Percentiles rank a stretch among this genome's conserved stretches.
These are phyloP conservation scores for Drosophila colorata DNA, from an alignment of 2,888 invertebrate genomes.

Conservation along the genomic window DNA sequence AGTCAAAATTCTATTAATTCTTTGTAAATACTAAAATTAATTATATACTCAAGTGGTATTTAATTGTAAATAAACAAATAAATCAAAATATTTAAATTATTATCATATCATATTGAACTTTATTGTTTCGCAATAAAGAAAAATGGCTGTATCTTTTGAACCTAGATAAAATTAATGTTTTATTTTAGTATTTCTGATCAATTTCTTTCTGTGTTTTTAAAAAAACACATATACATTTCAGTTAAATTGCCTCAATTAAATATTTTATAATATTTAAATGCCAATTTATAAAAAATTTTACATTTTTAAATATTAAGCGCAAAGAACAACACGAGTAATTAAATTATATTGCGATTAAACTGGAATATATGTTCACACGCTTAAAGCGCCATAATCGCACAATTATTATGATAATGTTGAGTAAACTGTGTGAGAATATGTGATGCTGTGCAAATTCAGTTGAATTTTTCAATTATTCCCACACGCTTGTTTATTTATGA, in stretches of 20 bases:
- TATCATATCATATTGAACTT: no score
- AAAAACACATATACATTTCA: no score
- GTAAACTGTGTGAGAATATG: conserved; percentile 2
- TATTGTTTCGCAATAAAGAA: no score
- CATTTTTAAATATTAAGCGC: not conserved
- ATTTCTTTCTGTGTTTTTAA: not conserved
- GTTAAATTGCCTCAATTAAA: not conserved
- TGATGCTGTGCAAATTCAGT: conserved; percentile 2
- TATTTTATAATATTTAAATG: conserved; percentile 22
- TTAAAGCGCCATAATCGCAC: conserved; percentile 34
- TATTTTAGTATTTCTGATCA: not conserved
- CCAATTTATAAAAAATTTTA: not conserved
- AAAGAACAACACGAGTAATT: conserved; percentile 13
- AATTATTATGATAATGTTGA: conserved; percentile 25
- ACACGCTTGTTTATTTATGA: conserved; percentile 22
- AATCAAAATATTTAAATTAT: no score
- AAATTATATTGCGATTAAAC: conserved; percentile 41
- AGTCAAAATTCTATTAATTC: no score
- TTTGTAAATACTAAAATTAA: no score
- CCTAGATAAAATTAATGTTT: no score
- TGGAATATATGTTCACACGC: conserved; percentile 30
- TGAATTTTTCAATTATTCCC: conserved; percentile 3
- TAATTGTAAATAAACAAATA: no score
- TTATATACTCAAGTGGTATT: no score
- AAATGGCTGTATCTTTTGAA: no score